These are phyloP conservation scores for Turnix velox DNA, from an alignment of 2,113 vertebrate species.

Conservation along the genomic window DNA sequence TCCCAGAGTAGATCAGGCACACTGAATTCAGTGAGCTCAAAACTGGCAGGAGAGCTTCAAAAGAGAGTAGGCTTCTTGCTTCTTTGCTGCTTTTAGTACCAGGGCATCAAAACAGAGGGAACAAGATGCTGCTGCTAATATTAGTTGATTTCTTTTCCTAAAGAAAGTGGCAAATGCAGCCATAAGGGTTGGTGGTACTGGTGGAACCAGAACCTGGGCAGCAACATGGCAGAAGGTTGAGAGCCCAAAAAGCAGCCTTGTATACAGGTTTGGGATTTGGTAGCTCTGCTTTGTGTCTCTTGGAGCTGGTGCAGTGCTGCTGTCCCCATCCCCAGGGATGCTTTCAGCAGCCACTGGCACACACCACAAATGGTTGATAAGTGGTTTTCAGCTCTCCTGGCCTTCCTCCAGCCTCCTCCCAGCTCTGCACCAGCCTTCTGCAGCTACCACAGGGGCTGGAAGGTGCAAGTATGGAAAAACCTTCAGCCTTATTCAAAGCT, in stretches of 20 bases:
- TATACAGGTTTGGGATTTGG: not conserved
- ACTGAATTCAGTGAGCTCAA: not conserved
- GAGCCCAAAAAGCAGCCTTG: not conserved
- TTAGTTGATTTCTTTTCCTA: not conserved
- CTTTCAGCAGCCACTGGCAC: not conserved
- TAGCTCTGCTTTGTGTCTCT: accelerated
- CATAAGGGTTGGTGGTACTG: not conserved
- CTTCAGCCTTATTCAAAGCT: not conserved
- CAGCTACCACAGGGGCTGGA: not conserved
- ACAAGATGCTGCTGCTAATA: not conserved
- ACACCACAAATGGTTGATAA: accelerated
- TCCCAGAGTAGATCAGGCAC: not conserved
- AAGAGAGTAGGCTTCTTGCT: not conserved
- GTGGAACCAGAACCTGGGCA: not conserved
- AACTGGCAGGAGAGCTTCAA: not conserved
- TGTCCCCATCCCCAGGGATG: not conserved
- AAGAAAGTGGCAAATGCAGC: not conserved
- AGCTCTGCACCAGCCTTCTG: accelerated
- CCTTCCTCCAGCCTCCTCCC: not conserved
- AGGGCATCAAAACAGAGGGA: not conserved
- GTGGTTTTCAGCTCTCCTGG: not conserved
- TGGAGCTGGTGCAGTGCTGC: not conserved
- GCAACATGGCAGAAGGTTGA: not conserved
- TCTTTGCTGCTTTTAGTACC: not conserved
- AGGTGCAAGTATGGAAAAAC: not conserved